A percentile compares a stretch with the other conserved stretches of the same genome.
phyloP scores from a whole-genome alignment of 2,113 vertebrate species.

The Hippolais icterina region DNA sequence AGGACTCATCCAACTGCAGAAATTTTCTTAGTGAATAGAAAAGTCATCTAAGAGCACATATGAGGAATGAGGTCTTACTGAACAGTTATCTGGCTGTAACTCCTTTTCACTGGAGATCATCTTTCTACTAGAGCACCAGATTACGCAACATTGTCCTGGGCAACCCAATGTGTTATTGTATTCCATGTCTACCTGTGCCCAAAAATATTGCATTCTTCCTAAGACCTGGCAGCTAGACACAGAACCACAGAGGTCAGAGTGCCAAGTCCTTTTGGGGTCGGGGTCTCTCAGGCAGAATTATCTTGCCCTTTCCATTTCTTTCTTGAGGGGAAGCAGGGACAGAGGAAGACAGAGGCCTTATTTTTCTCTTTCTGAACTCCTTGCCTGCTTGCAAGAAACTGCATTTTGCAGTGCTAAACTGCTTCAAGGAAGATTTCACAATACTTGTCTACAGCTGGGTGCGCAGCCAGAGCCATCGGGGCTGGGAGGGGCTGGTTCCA shows the following conservation, averaged over 20 bases:
- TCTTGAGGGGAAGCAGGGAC: neutral
- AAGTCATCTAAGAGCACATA: neutral
- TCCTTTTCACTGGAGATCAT: neutral
- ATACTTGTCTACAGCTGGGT: fast-evolving
- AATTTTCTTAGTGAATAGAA: neutral
- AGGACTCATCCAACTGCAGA: neutral
- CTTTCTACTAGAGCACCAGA: neutral
- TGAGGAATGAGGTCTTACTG: neutral
- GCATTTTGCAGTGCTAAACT: neutral
- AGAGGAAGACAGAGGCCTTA: neutral
- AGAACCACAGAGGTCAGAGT: fast-evolving
- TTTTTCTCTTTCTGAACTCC: neutral
- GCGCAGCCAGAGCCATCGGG: fast-evolving
- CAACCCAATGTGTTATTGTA: neutral
- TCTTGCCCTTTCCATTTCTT: neutral
- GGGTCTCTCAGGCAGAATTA: neutral
- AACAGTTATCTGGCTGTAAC: neutral
- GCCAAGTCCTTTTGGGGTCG: neutral
- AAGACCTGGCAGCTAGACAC: neutral
- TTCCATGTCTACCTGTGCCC: neutral
- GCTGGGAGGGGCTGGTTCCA: neutral
- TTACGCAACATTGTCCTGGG: fast-evolving
- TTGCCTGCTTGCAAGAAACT: neutral
- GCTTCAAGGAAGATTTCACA: neutral
- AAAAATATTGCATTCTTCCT: neutral